phyloP scores from a whole-genome alignment of 2,888 invertebrate species.

The Lymantria dispar region DNA sequence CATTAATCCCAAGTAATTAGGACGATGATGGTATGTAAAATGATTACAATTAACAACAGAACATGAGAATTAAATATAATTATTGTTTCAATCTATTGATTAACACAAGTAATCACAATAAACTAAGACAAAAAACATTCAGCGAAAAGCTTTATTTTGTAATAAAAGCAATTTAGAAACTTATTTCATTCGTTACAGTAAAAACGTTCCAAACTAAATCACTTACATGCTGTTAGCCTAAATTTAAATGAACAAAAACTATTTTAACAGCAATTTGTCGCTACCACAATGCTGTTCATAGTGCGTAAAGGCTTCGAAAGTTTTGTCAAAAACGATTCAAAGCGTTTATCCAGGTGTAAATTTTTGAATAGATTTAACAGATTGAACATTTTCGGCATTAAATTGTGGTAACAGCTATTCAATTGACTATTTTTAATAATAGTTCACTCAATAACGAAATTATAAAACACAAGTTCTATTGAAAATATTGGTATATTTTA shows the following conservation, averaged over 20 bases:
- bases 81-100: too few relatives aligned
- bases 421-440: too few relatives aligned
- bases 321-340: constrained; percentile 38
- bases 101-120: neutral
- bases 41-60: too few relatives aligned
- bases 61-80: too few relatives aligned
- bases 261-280: constrained; percentile 27
- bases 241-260: constrained; percentile 18
- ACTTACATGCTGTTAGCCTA: constrained; percentile 5
- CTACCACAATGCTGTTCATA: constrained; percentile 22
- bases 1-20: too few relatives aligned
- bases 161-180: neutral
- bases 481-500: too few relatives aligned
- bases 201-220: constrained; percentile 2
- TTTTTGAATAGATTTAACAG: constrained; percentile 30
- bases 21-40: too few relatives aligned
- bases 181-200: neutral
- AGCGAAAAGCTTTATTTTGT: neutral
- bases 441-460: too few relatives aligned
- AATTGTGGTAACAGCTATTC: too few relatives aligned
- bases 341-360: constrained; percentile 40
- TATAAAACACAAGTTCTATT: too few relatives aligned
- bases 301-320: constrained; percentile 30
- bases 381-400: constrained; percentile 6
- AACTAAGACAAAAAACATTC: neutral